These are phyloP conservation scores for Scelioninae gen. 2 DNA, from an alignment of 2,888 invertebrate genomes.

Conservation along the genomic window DNA sequence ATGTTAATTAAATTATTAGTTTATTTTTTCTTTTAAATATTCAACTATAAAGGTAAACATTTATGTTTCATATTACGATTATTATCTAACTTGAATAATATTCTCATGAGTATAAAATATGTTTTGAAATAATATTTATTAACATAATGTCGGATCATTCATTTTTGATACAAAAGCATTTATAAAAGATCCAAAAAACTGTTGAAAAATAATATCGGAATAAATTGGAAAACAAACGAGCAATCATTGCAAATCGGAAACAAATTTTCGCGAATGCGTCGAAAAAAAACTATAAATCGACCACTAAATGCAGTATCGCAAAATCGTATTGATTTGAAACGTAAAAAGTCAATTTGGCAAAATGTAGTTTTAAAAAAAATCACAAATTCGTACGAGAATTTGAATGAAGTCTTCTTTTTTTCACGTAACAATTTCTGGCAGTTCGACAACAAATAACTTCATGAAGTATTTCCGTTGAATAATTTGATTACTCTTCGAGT, in stretches of 20 bases:
- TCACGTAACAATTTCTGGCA: constrained; percentile 8
- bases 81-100: constrained; percentile 29
- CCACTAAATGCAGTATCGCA: constrained; percentile 39
- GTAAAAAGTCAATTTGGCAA: neutral
- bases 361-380: neutral
- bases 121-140: constrained; percentile 28
- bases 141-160: constrained; percentile 21
- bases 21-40: constrained; percentile 11
- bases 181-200: neutral
- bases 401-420: neutral
- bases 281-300: constrained; percentile 15
- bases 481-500: constrained; percentile 29
- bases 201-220: constrained; percentile 1
- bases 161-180: constrained; percentile 37
- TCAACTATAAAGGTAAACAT: constrained; percentile 24
- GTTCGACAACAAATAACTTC: neutral
- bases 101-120: constrained; percentile 35
- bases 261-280: constrained; percentile 3
- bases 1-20: constrained; percentile 1
- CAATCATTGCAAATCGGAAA: constrained; percentile 5
- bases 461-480: neutral
- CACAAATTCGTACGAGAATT: constrained; percentile 5
- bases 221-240: constrained; percentile 8
- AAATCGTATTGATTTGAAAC: constrained; percentile 22
- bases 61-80: constrained; percentile 33